A percentile compares a stretch with the other conserved stretches of the same genome.
These are phyloP conservation scores for Trichechus manatus DNA, from an alignment of 2,113 vertebrate genomes.

Conservation along the genomic window DNA sequence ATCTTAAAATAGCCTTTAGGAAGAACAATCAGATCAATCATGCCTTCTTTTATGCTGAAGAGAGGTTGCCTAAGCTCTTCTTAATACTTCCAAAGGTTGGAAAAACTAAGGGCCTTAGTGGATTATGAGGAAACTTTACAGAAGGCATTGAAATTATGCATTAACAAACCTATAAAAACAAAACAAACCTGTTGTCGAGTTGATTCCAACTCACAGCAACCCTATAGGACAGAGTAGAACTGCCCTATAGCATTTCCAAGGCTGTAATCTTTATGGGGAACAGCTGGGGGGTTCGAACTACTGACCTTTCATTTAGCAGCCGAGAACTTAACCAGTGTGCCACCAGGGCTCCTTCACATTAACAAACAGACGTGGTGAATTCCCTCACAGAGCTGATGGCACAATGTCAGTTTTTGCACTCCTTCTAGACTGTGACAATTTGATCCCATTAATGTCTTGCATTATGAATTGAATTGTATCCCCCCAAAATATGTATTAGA, in stretches of 20 bases:
- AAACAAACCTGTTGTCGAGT: background rate
- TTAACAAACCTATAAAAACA: background rate
- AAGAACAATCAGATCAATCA: constrained; percentile 62
- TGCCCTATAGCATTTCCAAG: background rate
- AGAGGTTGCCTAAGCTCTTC: constrained; percentile 10
- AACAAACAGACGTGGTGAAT: constrained; percentile 29
- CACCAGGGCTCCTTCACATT: background rate
- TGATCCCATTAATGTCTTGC: background rate
- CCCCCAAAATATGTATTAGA: background rate
- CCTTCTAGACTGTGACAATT: background rate
- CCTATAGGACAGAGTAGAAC: background rate
- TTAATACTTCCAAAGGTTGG: constrained; percentile 12
- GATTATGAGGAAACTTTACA: constrained; percentile 7
- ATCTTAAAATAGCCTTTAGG: constrained; percentile 52
- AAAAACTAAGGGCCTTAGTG: constrained; percentile 28
- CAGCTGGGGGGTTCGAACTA: background rate
- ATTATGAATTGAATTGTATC: background rate
- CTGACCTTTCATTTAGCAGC: background rate
- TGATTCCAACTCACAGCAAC: too few species aligned
- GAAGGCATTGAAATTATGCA: background rate
- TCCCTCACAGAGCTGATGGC: background rate
- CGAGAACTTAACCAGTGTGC: background rate
- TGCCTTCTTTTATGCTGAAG: constrained; percentile 27
- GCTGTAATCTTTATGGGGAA: background rate
- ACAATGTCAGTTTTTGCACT: background rate